These are phyloP conservation scores for Oriolus oriolus DNA, from an alignment of 2,113 vertebrate species.

Conservation along the genomic window DNA sequence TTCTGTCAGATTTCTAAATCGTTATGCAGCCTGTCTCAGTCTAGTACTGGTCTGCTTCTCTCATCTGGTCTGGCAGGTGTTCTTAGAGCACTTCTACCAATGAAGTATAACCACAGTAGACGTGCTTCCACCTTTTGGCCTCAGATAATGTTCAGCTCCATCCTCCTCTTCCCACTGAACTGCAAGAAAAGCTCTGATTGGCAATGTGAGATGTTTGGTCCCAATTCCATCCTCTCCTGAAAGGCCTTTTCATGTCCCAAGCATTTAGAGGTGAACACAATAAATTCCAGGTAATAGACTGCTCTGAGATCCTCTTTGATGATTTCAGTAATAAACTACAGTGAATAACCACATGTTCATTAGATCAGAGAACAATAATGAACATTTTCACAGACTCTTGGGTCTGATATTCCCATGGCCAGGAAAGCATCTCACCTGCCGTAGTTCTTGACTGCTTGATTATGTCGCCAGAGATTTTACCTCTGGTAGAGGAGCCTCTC, in stretches of 20 bases:
- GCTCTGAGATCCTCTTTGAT: background rate
- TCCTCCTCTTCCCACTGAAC: background rate
- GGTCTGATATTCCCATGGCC: background rate
- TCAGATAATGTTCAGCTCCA: background rate
- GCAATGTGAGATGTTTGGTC: background rate
- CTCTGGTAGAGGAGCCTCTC: background rate
- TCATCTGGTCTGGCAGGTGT: background rate
- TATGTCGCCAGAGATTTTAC: background rate
- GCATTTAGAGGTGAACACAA: background rate
- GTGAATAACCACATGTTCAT: background rate
- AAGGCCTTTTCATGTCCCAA: background rate
- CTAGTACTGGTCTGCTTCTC: background rate
- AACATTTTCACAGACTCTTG: background rate
- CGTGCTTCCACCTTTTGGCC: background rate
- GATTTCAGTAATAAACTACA: background rate
- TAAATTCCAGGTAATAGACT: background rate
- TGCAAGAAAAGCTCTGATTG: background rate
- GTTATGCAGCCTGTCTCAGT: background rate
- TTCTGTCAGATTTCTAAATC: background rate
- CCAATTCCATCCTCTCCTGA: background rate
- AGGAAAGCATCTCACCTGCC: background rate
- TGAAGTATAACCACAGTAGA: background rate
- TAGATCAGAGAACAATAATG: background rate
- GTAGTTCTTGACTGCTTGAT: background rate
- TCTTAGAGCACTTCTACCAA: background rate